Evolutionary conservation across 1,140 invertebrate genomes (phyloP), one percentile per base, ranked within the genome.

Genomic region (Pseudomyrmex cubaensis): DNA sequence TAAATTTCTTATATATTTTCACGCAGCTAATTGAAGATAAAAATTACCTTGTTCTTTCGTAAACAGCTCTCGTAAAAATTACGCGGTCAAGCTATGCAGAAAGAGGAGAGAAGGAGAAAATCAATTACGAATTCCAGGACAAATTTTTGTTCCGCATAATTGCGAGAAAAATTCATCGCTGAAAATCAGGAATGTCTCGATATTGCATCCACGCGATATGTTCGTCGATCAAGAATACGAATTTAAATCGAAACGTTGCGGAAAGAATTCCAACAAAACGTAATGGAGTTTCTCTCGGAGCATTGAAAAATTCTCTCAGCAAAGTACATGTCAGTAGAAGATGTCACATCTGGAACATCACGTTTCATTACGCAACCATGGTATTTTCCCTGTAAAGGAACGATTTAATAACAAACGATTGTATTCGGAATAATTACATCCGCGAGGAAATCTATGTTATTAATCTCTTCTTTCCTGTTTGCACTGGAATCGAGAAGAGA

Each of bases 91-190:
- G 35, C 8, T 69, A 77, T 20, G 25, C 25, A 56, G 4, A 59
- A 5, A 4, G 13, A 22, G 48, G 15, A 10, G 1, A 50, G 54
- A 1, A 12, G 62, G 64, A 17, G 0, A 10, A 54, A 75, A 62
- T 44, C 10, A 25, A 77, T 85, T 62, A 22, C 7, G n/a, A 72
- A 89, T 88, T 83, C 78, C 80, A 80, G 74, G 74, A 88, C 66
- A 59, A 52, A 88, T 15, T 85, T 85, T 83, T 74, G 62, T n/a
- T 57, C 22, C 52, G 35, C 50, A 48, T 78, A 7, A 73, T 62
- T 80, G 59, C 46, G 66, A 46, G 72, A 84, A 46, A 7, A 13
- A 59, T 50, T 22, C 8, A 22, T 50, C n/a, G 63, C n/a, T 62
- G 1, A 15, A 56, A 12, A 44, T 5, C 15, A 35, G 63, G 87